Conservation (phyloP, 2,797 vertebrate genomes). For the Rhynchotus rufescens region DNA sequence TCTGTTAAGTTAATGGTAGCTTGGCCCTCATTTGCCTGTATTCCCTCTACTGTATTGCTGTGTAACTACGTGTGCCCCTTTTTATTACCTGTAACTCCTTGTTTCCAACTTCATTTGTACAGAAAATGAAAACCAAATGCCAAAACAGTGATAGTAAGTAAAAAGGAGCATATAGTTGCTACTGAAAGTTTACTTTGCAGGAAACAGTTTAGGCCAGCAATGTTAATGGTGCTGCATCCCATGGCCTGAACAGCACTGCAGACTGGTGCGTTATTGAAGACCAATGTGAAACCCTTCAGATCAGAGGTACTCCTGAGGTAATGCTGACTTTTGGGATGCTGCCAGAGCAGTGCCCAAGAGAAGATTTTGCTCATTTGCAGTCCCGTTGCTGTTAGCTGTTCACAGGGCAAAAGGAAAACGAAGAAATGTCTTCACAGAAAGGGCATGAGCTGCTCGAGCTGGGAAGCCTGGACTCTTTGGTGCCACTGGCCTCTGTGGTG, state of each 20-base stretch:
- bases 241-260: not conserved
- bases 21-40: constrained; percentile 3
- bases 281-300: not conserved
- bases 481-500: rapidly evolving
- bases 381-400: not conserved
- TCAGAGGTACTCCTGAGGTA: not conserved
- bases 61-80: constrained; percentile 55
- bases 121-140: constrained; percentile 10
- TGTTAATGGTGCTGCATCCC: not conserved
- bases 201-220: not conserved
- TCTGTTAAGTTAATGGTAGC: constrained; percentile 36
- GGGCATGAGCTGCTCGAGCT: not conserved
- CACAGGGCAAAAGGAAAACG: not conserved
- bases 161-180: constrained; percentile 13
- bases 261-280: not conserved
- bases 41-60: constrained; percentile 63
- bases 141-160: not conserved
- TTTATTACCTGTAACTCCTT: constrained; percentile 45
- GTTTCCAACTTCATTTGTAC: constrained; percentile 27
- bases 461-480: not conserved
- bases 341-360: not conserved
- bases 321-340: not conserved
- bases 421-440: not conserved
- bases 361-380: not conserved
- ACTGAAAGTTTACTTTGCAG: constrained; percentile 16